Evolutionary conservation across 92 coral and sea anemone genomes (phyloP).

Genomic region (Hydrozoanthus gracilis): DNA sequence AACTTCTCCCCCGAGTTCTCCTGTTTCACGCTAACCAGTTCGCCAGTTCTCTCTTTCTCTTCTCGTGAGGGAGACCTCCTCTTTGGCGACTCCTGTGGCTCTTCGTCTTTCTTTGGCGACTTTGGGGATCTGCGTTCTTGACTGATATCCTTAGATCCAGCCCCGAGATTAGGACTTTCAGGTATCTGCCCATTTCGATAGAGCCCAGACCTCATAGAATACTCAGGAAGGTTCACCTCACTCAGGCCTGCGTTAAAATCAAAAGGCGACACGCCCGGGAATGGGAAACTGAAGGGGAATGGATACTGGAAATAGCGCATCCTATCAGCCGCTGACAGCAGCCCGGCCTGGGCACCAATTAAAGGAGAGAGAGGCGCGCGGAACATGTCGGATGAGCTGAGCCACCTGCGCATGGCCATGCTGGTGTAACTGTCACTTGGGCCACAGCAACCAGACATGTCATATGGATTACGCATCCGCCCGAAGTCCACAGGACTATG

Average conservation of each 20-base stretch:
- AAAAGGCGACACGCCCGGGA: slow-evolving; percentile 73
- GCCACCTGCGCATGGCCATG: slow-evolving; percentile 92
- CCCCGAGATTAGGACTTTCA: slow-evolving; percentile 35
- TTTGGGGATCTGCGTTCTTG: slow-evolving; percentile 43
- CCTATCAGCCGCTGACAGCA: slow-evolving; percentile 83
- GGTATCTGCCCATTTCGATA: slow-evolving; percentile 59
- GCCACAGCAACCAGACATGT: slow-evolving; percentile 77
- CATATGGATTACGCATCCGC: slow-evolving; percentile 69
- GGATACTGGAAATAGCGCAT: slow-evolving; percentile 83
- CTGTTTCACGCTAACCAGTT: slow-evolving; percentile 52
- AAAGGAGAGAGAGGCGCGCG: slow-evolving; percentile 79
- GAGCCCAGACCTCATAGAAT: slow-evolving; percentile 40
- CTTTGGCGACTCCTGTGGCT: slow-evolving; percentile 18
- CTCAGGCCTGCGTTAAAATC: slow-evolving; percentile 71
- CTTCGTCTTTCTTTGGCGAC: slow-evolving; percentile 56
- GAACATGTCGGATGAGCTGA: slow-evolving; percentile 80
- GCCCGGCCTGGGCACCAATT: slow-evolving; percentile 78
- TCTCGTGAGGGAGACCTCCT: slow-evolving; percentile 43
- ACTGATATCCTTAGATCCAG: slow-evolving; percentile 46
- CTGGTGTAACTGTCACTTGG: slow-evolving; percentile 72
- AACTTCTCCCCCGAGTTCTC: slow-evolving; percentile 56
- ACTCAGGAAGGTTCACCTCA: slow-evolving; percentile 74
- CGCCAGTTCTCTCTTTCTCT: slow-evolving; percentile 13
- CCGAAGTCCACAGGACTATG: slow-evolving; percentile 68
- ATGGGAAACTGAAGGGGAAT: slow-evolving; percentile 74